These are phyloP conservation scores for Trichonephila clavipes DNA, from an alignment of 1,140 invertebrate genomes.

Conservation along the genomic window DNA sequence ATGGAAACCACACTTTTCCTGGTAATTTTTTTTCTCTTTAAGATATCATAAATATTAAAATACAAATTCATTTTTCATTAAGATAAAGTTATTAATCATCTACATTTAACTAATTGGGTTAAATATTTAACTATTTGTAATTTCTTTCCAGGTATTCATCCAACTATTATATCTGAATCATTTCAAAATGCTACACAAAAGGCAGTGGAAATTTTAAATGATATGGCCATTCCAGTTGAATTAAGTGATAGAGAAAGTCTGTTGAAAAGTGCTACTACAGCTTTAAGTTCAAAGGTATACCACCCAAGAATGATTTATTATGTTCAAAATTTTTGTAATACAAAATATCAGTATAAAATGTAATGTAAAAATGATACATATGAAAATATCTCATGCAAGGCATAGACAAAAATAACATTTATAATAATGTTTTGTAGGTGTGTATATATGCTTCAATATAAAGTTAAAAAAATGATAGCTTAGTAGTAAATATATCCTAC, in stretches of 20 bases:
- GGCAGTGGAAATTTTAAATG: conserved; percentile 91
- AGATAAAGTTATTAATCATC: neutral
- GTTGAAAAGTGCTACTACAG: conserved; percentile 96
- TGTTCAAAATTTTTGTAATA: neutral
- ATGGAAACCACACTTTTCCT: no score
- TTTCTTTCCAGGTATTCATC: conserved; percentile 89
- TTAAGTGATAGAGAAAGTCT: conserved; percentile 93
- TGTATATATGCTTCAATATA: neutral
- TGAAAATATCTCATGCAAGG: no score
- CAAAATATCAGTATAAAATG: neutral
- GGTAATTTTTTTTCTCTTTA: no score
- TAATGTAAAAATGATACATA: no score
- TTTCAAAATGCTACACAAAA: conserved; percentile 95
- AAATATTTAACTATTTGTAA: neutral
- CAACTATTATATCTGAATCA: conserved; percentile 97
- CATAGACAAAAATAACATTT: neutral
- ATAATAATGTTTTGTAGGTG: neutral
- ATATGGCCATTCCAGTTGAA: conserved; percentile 93
- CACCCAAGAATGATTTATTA: conserved; percentile 52
- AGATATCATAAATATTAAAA: no score
- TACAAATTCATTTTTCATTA: no score
- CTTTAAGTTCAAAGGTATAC: conserved; percentile 96
- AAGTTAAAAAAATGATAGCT: no score
- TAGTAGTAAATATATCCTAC: no score
- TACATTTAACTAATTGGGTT: neutral